These are phyloP conservation scores for Oenanthe melanoleuca DNA, from an alignment of 2,113 vertebrate species.

Conservation along the genomic window DNA sequence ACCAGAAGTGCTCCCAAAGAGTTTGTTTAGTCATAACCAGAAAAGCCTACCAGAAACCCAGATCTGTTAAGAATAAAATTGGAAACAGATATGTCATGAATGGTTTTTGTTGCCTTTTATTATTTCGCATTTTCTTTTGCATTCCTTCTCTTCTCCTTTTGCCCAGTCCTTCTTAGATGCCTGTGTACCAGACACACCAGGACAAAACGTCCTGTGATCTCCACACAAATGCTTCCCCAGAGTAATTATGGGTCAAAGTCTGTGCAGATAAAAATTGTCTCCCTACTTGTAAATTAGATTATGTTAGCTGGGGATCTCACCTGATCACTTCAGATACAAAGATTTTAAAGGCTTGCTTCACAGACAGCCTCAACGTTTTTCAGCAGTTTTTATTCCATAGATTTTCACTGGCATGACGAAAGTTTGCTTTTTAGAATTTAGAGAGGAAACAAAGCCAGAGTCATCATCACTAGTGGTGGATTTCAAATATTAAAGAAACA, in stretches of 20 bases:
- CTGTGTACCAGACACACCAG: conserved; percentile 57
- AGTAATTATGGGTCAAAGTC: background rate
- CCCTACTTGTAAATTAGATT: background rate
- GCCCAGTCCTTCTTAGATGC: conserved; percentile 24
- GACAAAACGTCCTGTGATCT: conserved; percentile 27
- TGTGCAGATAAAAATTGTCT: background rate
- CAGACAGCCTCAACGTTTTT: background rate
- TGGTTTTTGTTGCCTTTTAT: conserved; percentile 45
- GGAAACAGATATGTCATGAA: conserved; percentile 47
- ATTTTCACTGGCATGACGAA: background rate
- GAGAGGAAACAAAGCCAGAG: background rate
- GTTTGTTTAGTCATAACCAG: conserved; percentile 44
- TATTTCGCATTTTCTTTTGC: conserved; percentile 50
- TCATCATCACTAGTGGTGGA: background rate
- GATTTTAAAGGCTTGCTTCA: background rate
- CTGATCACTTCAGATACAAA: background rate
- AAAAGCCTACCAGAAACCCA: conserved; percentile 47
- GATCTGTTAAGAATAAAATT: conserved; percentile 53
- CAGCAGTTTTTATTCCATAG: background rate
- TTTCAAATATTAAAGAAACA: background rate
- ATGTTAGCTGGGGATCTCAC: background rate
- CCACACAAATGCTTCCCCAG: background rate
- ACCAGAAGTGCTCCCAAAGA: background rate
- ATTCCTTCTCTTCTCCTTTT: conserved; percentile 43
- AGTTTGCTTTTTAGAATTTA: background rate